Percentiles rank a stretch among this genome's conserved stretches.
These are phyloP conservation scores for Alligator sinensis DNA, from an alignment of 2,113 vertebrate genomes.

Conservation along the genomic window DNA sequence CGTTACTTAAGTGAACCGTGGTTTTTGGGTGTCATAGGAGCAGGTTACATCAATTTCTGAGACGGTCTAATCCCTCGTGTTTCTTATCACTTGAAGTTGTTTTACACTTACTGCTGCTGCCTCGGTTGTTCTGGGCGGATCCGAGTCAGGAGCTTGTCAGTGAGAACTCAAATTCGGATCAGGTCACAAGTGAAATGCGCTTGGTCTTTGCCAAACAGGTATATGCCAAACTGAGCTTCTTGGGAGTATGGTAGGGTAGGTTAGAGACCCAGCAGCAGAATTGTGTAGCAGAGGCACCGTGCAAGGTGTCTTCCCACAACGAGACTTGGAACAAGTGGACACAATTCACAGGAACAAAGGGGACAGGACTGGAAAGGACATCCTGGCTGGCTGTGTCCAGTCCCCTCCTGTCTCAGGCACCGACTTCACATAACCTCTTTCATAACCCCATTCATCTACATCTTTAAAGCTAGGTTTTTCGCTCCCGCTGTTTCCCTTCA, in stretches of 20 bases:
- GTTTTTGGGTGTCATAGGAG: constrained; percentile 13
- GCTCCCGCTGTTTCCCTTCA: neutral
- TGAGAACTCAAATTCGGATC: neutral
- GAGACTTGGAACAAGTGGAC: neutral
- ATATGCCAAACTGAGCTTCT: neutral
- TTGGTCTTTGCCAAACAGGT: neutral
- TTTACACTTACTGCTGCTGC: neutral
- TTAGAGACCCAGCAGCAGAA: neutral
- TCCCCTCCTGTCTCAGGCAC: neutral
- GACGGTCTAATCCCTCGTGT: neutral
- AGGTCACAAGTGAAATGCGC: neutral
- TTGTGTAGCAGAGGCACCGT: neutral
- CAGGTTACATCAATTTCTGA: neutral
- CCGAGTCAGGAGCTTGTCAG: neutral
- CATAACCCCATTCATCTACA: neutral
- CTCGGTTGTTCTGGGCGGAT: neutral
- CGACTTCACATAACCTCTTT: neutral
- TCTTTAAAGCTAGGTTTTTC: neutral
- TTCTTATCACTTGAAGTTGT: neutral
- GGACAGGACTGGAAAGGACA: neutral
- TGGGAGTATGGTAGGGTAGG: neutral
- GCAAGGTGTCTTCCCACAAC: neutral
- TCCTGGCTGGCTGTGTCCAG: neutral
- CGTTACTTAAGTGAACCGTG: neutral
- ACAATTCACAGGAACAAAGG: too few relatives aligned